A percentile compares a stretch with the other conserved stretches of the same genome.
Evolutionary conservation across 2,113 vertebrate species (phyloP).

Genomic region (Poeciliopsis retropinna): DNA sequence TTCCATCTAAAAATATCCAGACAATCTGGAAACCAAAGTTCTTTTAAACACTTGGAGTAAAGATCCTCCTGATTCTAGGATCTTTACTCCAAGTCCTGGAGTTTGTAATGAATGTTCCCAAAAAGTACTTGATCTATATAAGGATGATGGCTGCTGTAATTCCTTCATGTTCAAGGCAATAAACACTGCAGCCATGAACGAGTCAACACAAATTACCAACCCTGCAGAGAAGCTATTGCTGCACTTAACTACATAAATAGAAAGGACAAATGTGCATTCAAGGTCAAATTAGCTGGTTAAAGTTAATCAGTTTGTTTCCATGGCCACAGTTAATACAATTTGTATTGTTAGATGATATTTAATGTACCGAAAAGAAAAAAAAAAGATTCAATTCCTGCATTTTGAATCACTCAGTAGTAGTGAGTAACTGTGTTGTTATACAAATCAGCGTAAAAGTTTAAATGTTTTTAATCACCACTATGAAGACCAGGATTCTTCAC

Average conservation of each 20-base stretch:
- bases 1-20: neutral
- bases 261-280: neutral
- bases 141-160: neutral
- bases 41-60: neutral
- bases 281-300: neutral
- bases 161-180: neutral
- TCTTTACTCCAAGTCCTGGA: neutral
- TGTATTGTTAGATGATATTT: neutral
- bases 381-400: neutral
- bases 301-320: conserved; percentile 12
- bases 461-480: too few species aligned
- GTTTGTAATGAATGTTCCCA: neutral
- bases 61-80: neutral
- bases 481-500: neutral
- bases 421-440: too few species aligned
- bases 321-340: neutral
- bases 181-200: neutral
- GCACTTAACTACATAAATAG: neutral
- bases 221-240: neutral
- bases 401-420: neutral
- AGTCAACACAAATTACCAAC: neutral
- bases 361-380: neutral
- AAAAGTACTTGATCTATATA: neutral
- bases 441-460: neutral
- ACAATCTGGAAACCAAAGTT: neutral